Evolutionary conservation across 2,888 invertebrate species (phyloP).

Genomic region (Phyto melanocephala): DNA sequence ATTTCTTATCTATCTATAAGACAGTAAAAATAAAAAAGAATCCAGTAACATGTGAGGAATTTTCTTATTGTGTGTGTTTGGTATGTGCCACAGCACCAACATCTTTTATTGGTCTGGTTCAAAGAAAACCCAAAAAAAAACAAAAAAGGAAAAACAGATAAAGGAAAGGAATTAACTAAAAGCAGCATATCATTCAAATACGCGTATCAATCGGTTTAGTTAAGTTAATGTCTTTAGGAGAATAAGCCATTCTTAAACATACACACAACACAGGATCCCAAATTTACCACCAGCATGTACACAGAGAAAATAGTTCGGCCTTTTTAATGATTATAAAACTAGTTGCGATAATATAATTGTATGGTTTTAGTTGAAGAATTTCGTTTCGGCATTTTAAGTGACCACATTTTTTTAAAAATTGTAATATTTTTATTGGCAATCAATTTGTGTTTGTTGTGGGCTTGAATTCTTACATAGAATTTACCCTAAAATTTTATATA

Average conservation of each 20-base stretch:
- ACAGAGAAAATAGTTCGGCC: too few relatives aligned
- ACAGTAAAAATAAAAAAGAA: neutral
- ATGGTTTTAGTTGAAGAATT: too few relatives aligned
- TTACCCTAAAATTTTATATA: too few relatives aligned
- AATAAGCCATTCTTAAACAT: conserved; percentile 7
- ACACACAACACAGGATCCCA: neutral
- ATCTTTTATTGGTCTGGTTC: conserved; percentile 31
- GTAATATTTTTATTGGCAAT: too few relatives aligned
- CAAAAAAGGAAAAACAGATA: neutral
- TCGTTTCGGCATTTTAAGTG: too few relatives aligned
- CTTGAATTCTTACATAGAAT: too few relatives aligned
- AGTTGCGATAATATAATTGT: too few relatives aligned
- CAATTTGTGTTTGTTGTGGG: neutral
- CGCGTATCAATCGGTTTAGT: conserved; percentile 50
- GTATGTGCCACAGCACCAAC: conserved; percentile 30
- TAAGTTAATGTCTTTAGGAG: conserved; percentile 22
- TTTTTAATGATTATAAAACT: too few relatives aligned
- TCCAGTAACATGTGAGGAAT: neutral
- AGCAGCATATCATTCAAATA: conserved; percentile 18
- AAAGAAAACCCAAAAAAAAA: neutral
- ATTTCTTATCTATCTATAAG: neutral
- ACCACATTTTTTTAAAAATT: too few relatives aligned
- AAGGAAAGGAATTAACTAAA: conserved; percentile 20
- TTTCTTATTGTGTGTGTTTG: conserved; percentile 26
- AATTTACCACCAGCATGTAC: neutral